Conservation (phyloP, 2,797 vertebrate species). For the Apogon talboti region DNA sequence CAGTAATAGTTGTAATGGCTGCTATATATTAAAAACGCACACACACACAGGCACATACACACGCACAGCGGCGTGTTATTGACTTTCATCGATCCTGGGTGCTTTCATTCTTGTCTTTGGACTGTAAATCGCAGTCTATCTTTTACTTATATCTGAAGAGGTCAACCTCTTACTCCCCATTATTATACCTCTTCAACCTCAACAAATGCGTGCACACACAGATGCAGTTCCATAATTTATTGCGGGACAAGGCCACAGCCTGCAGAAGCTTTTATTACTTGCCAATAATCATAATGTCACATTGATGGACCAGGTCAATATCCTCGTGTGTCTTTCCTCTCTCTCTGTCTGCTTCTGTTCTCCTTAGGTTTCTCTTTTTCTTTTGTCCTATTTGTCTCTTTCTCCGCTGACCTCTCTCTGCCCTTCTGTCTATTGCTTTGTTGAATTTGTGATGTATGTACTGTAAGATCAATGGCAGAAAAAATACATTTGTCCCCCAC, state of each 20-base stretch:
- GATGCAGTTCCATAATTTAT: slow-evolving; percentile 56
- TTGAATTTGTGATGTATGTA: not conserved
- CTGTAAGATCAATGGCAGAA: not conserved
- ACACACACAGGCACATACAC: slow-evolving; percentile 29
- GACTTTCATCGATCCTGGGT: slow-evolving; percentile 64
- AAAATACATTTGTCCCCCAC: slow-evolving; percentile 57
- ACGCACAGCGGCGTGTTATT: slow-evolving; percentile 45
- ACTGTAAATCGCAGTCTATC: slow-evolving; percentile 59
- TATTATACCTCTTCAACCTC: slow-evolving; percentile 41
- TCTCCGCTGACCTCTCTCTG: slow-evolving; percentile 5
- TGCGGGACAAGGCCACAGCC: slow-evolving; percentile 66
- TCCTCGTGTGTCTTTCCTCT: slow-evolving; percentile 8
- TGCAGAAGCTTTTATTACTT: slow-evolving; percentile 75
- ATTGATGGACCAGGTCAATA: slow-evolving; percentile 77
- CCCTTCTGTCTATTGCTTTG: not conserved
- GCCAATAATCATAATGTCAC: slow-evolving; percentile 81
- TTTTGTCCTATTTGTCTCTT: slow-evolving; percentile 10
- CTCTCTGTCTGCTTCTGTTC: slow-evolving; percentile 37
- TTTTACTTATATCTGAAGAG: slow-evolving; percentile 59
- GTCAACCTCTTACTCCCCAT: slow-evolving; percentile 50
- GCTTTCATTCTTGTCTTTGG: slow-evolving; percentile 59
- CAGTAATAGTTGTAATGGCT: slow-evolving; percentile 66
- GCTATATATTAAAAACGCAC: slow-evolving; percentile 65
- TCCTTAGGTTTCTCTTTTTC: slow-evolving; percentile 19
- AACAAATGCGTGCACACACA: slow-evolving; percentile 28